Evolutionary conservation across 2,113 vertebrate genomes (phyloP).

Genomic region (Zootoca vivipara): DNA sequence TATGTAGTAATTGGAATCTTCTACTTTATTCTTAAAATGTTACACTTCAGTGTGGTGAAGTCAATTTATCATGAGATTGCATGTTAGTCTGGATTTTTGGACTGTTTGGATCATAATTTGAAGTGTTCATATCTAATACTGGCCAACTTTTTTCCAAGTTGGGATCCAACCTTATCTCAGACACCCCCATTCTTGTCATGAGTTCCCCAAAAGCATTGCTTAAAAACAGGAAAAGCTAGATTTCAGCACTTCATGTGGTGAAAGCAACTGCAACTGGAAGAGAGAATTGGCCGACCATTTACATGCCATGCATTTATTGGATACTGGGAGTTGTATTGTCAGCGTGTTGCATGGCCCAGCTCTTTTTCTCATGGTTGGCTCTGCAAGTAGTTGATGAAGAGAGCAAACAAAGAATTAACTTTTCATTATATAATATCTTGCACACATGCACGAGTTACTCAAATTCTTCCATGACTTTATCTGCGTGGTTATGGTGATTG

Average conservation of each 20-base stretch:
- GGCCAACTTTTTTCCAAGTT: not conserved
- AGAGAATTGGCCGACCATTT: not conserved
- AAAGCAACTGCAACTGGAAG: not conserved
- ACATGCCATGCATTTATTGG: not conserved
- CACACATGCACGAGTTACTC: not conserved
- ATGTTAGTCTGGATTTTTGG: not conserved
- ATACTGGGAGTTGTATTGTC: not conserved
- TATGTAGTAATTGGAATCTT: not conserved
- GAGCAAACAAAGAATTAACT: not conserved
- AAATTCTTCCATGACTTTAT: not conserved
- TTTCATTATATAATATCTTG: not conserved
- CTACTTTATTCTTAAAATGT: not conserved
- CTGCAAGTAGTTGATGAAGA: not conserved
- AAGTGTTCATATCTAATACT: not conserved
- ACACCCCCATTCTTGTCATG: not conserved
- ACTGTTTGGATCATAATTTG: too few species aligned
- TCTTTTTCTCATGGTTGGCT: not conserved
- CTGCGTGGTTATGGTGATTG: not conserved
- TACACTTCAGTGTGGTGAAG: not conserved
- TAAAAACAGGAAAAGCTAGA: not conserved
- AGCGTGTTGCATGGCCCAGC: not conserved
- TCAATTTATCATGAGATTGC: not conserved
- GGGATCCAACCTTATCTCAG: not conserved
- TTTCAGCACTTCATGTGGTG: not conserved
- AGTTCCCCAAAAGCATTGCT: not conserved